Evolutionary conservation across 2,888 invertebrate species (phyloP).

Genomic region (Drosophila paracracens): DNA sequence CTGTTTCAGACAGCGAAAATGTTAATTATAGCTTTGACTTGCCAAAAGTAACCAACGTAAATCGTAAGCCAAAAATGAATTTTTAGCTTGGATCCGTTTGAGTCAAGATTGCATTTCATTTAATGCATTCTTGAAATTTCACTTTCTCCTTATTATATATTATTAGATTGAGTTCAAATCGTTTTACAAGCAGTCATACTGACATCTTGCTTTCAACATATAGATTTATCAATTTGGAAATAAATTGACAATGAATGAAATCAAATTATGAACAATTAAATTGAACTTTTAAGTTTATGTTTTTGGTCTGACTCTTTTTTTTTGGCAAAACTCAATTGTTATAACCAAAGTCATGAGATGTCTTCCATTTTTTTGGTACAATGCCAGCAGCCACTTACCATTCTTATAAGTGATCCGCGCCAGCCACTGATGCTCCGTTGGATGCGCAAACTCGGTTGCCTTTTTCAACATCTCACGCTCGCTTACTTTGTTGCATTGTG

Average conservation of each 20-base stretch:
- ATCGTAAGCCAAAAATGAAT: not conserved
- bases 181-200: not conserved
- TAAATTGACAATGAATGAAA: not conserved
- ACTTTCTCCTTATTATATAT: no score
- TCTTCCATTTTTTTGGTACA: not conserved
- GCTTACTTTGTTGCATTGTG: slow-evolving; percentile 39
- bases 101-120: not conserved
- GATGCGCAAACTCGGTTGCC: slow-evolving; percentile 30
- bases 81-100: not conserved
- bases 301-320: not conserved
- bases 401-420: slow-evolving; percentile 51
- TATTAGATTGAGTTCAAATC: no score
- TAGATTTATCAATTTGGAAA: not conserved
- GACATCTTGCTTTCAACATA: not conserved
- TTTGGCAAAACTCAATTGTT: not conserved
- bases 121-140: not conserved
- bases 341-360: not conserved
- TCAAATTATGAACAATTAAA: not conserved
- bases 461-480: slow-evolving; percentile 43
- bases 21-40: not conserved
- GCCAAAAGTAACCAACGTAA: not conserved
- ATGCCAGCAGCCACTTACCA: slow-evolving; percentile 33
- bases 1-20: slow-evolving; percentile 19
- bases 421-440: slow-evolving; percentile 68
- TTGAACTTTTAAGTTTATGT: not conserved